Evolutionary conservation across 2,888 invertebrate genomes (phyloP).

Genomic region (Eudasyphora cyanicolor): DNA sequence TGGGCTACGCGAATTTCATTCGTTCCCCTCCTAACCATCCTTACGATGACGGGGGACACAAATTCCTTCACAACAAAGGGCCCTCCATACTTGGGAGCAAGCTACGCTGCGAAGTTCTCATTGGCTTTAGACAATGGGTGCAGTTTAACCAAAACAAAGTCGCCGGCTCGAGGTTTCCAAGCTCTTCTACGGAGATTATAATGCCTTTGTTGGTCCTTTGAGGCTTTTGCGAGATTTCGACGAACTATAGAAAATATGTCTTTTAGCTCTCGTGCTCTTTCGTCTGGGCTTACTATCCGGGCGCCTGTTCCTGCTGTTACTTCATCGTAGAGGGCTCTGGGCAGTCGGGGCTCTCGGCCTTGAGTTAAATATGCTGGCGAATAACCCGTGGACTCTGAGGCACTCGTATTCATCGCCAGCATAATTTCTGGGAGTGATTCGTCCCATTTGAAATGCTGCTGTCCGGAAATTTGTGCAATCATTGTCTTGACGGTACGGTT

Average conservation of each 20-base stretch:
- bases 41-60: neutral
- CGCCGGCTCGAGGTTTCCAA: slow-evolving; percentile 5
- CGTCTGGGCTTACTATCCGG: neutral
- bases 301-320: slow-evolving; percentile 13
- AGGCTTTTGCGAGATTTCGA: neutral
- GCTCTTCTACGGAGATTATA: slow-evolving; percentile 10
- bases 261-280: neutral
- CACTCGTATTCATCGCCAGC: slow-evolving; percentile 23
- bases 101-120: slow-evolving; percentile 12
- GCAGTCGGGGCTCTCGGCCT: slow-evolving; percentile 28
- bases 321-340: slow-evolving; percentile 25
- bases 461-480: slow-evolving; percentile 10
- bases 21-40: too few species aligned
- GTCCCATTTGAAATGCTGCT: slow-evolving; percentile 18
- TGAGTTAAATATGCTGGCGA: slow-evolving; percentile 24
- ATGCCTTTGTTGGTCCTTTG: neutral
- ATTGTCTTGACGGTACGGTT: slow-evolving; percentile 33
- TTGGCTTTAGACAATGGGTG: neutral
- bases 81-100: slow-evolving; percentile 16
- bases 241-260: slow-evolving; percentile 21
- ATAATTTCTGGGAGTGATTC: too few species aligned
- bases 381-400: slow-evolving; percentile 23
- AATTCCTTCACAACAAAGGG: neutral
- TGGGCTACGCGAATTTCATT: too few species aligned
- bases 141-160: neutral